These are phyloP conservation scores for Zaprionus taronus DNA, from an alignment of 1,140 invertebrate species.

Conservation along the genomic window DNA sequence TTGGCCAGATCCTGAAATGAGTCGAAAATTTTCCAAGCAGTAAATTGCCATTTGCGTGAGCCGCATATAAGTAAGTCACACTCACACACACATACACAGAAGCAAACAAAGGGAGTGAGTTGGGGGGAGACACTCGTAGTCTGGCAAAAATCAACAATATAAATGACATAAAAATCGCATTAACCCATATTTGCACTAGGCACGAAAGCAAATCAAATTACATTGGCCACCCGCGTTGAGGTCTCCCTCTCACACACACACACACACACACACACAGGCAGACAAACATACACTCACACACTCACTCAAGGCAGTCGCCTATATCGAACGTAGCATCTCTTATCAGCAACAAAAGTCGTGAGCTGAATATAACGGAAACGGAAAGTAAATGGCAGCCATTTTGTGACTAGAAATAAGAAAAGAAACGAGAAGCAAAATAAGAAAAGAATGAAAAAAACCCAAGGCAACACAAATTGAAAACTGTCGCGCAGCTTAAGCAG, in stretches of 20 bases:
- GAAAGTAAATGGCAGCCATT: conserved; percentile 77
- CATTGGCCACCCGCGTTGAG: conserved; percentile 34
- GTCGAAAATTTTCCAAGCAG: conserved; percentile 42
- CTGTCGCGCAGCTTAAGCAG: conserved; percentile 32
- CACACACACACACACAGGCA: neutral
- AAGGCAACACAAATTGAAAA: conserved; percentile 36
- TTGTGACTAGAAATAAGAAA: conserved; percentile 31
- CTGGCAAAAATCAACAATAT: conserved; percentile 59
- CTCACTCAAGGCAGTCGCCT: neutral
- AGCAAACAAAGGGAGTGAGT: neutral
- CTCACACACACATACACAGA: conserved; percentile 20
- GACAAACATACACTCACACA: neutral
- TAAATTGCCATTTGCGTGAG: conserved; percentile 54
- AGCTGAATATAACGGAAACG: conserved; percentile 78
- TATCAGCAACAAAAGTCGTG: conserved; percentile 72
- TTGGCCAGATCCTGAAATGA: conserved; percentile 26
- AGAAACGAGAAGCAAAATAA: conserved; percentile 2
- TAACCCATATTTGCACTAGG: conserved; percentile 79
- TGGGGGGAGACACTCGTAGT: conserved; percentile 1
- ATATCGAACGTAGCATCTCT: conserved; percentile 56
- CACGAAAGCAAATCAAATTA: conserved; percentile 73
- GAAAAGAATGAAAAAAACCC: neutral
- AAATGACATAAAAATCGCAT: conserved; percentile 82
- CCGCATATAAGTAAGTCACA: conserved; percentile 30
- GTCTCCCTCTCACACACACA: neutral